Percentiles rank a stretch among this genome's conserved stretches.
phyloP scores from a whole-genome alignment of 2,888 invertebrate genomes.

The Neuroscelio doddi region DNA sequence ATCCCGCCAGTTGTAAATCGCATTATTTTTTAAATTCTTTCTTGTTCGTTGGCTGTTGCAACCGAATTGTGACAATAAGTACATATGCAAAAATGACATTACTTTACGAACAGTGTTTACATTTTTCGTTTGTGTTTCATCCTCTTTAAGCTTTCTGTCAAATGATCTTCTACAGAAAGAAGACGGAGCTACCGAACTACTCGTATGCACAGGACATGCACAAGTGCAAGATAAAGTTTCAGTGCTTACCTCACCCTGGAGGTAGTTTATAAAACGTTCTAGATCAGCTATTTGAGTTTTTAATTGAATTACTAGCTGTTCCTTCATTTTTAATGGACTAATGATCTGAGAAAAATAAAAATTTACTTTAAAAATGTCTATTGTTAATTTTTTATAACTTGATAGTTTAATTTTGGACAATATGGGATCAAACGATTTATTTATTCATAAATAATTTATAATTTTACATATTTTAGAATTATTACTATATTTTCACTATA shows the following conservation, averaged over 20 bases:
- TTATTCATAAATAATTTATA: too few relatives aligned
- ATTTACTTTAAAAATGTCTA: too few relatives aligned
- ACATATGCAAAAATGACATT: conserved; percentile 92
- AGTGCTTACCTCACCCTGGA: conserved; percentile 83
- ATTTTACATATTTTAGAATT: too few relatives aligned
- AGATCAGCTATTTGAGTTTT: conserved; percentile 98
- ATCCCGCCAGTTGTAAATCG: conserved; percentile 96
- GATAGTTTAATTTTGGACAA: too few relatives aligned
- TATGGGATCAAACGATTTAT: too few relatives aligned
- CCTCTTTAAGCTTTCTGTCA: conserved; percentile 66
- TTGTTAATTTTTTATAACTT: too few relatives aligned
- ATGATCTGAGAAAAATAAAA: conserved; percentile 77
- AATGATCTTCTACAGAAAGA: conserved; percentile 64
- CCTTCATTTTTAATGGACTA: conserved; percentile 95
- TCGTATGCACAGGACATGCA: conserved; percentile 70
- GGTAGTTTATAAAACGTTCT: conserved; percentile 95
- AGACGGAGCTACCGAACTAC: conserved; percentile 54
- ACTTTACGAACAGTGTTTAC: conserved; percentile 89
- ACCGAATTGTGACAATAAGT: conserved; percentile 93
- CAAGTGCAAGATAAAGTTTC: conserved; percentile 74
- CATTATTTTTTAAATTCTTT: conserved; percentile 87
- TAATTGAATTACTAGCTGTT: conserved; percentile 94
- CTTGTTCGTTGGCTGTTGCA: conserved; percentile 83
- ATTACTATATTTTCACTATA: too few relatives aligned
- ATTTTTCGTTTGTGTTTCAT: conserved; percentile 75